Base-by-base conservation (phyloP, 2,797 vertebrate species). In the Bucorvus abyssinicus region DNA sequence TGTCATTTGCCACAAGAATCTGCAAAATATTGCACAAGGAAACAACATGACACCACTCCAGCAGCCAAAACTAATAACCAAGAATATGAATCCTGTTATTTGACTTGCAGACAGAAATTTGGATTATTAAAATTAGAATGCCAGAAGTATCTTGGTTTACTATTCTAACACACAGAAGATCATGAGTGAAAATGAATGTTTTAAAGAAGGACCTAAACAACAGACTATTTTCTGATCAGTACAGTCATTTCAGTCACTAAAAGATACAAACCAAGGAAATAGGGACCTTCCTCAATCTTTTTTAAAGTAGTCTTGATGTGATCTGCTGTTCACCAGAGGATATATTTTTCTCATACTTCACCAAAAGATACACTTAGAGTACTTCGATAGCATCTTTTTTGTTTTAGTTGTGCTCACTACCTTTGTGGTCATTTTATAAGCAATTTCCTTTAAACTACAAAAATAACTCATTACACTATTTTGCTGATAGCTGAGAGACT, bases 391-490 rank as follows among this genome's bases (percentile, higher is more conserved):
- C 36, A 27, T n/a, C 9, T 55, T 40, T 20, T 76, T n/a, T 30
- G 2, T 11, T 85, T 67, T 21, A 63, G 11, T n/a, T 84, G 2
- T 32, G 18, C 21, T 69, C 0, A 0, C 6, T 68, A 81, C 5
- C 15, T 57, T 34, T 38, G 15, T 38, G 12, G 64, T 69, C 0
- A 1, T 29, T 71, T 64, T 32, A 38, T 23, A 52, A 4, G 7
- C 75, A 71, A 84, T 69, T 27, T 44, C 20, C 7, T 50, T 14
- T 24, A 73, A 73, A 27, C 47, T 50, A 73, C 13, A 70, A 71
- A 88, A 89, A 21, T 24, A 89, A 78, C 21, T 47, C 19, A 44
- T 79, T 42, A 42, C 6, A 11, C 2, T 30, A 20, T 59, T 79
- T 76, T 63, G 5, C 14, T 52, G 24, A 59, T 45, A 89, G 14